Conservation (phyloP, 2,888 invertebrate species). For the Volucella inanis region DNA sequence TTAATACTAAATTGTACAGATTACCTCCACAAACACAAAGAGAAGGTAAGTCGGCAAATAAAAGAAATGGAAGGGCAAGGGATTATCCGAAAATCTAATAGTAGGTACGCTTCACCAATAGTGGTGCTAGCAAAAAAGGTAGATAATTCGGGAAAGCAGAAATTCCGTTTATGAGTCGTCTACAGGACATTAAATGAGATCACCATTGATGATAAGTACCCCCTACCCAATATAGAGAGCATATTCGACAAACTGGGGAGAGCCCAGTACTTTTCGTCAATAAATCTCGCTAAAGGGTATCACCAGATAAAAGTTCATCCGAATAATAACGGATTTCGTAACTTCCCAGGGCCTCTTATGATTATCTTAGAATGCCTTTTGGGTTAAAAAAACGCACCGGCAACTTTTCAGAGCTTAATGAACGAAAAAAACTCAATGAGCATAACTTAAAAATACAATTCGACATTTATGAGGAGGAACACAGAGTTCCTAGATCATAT, state of each 20-base stretch:
- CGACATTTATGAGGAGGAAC: not conserved
- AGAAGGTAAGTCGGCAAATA: slow-evolving; percentile 3
- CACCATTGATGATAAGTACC: slow-evolving; percentile 15
- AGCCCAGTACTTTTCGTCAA: too few species aligned
- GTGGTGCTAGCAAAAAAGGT: too few species aligned
- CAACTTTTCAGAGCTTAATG: not conserved
- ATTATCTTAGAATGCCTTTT: not conserved
- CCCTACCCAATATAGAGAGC: slow-evolving; percentile 3
- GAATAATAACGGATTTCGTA: not conserved
- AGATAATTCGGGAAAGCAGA: too few species aligned
- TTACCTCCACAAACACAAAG: slow-evolving; percentile 27
- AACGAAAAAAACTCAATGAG: not conserved
- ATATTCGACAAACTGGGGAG: too few species aligned
- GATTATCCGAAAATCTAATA: slow-evolving; percentile 14
- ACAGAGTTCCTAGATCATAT: too few species aligned
- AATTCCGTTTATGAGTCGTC: slow-evolving; percentile 19
- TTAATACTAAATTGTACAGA: slow-evolving; percentile 15
- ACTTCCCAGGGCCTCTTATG: not conserved
- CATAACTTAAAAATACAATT: not conserved
- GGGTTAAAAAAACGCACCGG: too few species aligned
- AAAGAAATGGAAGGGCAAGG: slow-evolving; percentile 20
- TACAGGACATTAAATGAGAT: slow-evolving; percentile 24
- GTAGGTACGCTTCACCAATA: too few species aligned
- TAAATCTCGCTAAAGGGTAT: too few species aligned
- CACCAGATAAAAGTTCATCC: not conserved